These are phyloP conservation scores for Aplocera efformata DNA, from an alignment of 2,888 invertebrate species.

Conservation along the genomic window DNA sequence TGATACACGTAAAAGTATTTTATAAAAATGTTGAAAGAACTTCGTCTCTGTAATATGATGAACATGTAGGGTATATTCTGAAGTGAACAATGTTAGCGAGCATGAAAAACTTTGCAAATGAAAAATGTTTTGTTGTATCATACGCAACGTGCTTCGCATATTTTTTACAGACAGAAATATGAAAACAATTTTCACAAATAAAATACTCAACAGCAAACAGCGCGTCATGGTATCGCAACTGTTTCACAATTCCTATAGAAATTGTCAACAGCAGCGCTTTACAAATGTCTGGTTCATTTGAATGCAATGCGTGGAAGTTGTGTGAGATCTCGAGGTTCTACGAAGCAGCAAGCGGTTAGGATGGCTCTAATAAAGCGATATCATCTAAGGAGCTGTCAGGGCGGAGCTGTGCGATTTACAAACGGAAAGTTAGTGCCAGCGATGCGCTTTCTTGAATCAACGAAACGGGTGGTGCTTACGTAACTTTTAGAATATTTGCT, in stretches of 20 bases:
- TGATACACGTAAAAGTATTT: too few relatives aligned
- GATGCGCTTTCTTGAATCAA: conserved; percentile 28
- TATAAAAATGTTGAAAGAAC: too few relatives aligned
- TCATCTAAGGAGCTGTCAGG: conserved; percentile 39
- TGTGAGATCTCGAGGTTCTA: conserved; percentile 4
- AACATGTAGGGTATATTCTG: too few relatives aligned
- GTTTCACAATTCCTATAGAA: conserved; percentile 28
- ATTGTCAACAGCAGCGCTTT: conserved; percentile 24
- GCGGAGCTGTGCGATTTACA: conserved; percentile 38
- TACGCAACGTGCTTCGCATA: conserved; percentile 8
- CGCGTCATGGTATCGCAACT: conserved; percentile 25
- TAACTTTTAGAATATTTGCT: conserved; percentile 16
- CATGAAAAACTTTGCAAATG: conserved; percentile 7
- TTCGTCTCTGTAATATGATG: too few relatives aligned
- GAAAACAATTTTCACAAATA: conserved; percentile 16
- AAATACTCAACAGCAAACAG: conserved; percentile 19
- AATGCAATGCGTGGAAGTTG: conserved; percentile 36
- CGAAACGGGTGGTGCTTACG: conserved; percentile 18
- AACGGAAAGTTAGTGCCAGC: conserved; percentile 37
- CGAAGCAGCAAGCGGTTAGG: conserved; percentile 21
- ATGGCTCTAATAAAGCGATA: conserved; percentile 38
- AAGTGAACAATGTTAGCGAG: not conserved
- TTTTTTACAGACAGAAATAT: conserved; percentile 18
- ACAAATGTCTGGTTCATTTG: conserved; percentile 37
- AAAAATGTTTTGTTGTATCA: conserved; percentile 5